These are phyloP conservation scores for Pristionchus japonicus DNA, from an alignment of 2,888 invertebrate species.

Conservation along the genomic window DNA sequence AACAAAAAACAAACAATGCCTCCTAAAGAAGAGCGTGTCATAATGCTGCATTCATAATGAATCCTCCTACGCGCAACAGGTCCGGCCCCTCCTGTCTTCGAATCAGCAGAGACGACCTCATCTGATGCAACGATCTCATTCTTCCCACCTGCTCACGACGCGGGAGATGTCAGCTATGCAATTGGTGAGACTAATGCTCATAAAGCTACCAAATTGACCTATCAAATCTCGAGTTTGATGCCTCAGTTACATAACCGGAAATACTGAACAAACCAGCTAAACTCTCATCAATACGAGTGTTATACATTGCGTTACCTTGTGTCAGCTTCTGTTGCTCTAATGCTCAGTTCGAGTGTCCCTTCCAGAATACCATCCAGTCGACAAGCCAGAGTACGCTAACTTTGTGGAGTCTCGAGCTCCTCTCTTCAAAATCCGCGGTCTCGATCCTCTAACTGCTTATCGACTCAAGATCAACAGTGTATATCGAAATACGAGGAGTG, in stretches of 20 bases:
- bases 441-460: slow-evolving; percentile 66
- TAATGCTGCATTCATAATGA: neutral
- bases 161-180: neutral
- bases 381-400: slow-evolving; percentile 66
- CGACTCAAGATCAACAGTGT: slow-evolving; percentile 51
- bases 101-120: slow-evolving; percentile 64
- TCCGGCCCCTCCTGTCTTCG: slow-evolving; percentile 66
- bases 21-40: neutral
- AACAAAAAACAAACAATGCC: neutral
- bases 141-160: slow-evolving; percentile 58
- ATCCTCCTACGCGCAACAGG: slow-evolving; percentile 51
- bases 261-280: neutral
- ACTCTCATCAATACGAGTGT: neutral
- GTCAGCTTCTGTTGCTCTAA: neutral
- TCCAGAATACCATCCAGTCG: slow-evolving; percentile 67
- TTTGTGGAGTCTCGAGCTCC: slow-evolving; percentile 69
- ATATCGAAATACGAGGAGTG: slow-evolving; percentile 12
- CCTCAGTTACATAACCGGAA: neutral
- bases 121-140: slow-evolving; percentile 68
- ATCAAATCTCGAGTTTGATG: neutral
- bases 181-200: slow-evolving; percentile 31
- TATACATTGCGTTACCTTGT: too few species aligned
- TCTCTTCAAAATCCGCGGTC: slow-evolving; percentile 62
- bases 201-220: neutral
- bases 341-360: neutral